phyloP scores from a whole-genome alignment of 1,140 invertebrate species.

The Bombus soroeensis region DNA sequence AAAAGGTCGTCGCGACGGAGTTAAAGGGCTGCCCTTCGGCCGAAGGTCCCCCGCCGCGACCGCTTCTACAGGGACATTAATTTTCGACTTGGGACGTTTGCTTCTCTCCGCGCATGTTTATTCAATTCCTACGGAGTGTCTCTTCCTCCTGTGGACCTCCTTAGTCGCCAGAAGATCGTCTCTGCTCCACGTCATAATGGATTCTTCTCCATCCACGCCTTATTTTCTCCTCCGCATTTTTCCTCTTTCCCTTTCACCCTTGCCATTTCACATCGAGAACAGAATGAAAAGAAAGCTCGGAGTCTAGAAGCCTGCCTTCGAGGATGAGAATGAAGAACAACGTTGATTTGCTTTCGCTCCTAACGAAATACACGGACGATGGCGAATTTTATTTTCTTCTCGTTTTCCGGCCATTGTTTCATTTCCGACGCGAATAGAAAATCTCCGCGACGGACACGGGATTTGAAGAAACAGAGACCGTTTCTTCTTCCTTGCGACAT shows the following conservation, averaged over 20 bases:
- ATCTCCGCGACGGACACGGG: not conserved
- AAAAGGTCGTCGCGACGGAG: constrained; percentile 65
- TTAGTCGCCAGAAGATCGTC: not conserved
- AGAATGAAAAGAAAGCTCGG: not conserved
- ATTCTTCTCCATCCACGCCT: constrained; percentile 57
- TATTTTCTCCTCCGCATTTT: not conserved
- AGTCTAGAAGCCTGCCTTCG: not conserved
- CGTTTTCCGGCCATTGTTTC: not conserved
- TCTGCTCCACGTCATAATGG: constrained; percentile 61
- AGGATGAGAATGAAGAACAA: no score
- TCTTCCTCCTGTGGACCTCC: constrained; percentile 36
- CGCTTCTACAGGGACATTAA: constrained; percentile 69
- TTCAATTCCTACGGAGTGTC: constrained; percentile 68
- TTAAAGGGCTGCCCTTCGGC: constrained; percentile 61
- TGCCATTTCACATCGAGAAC: not conserved
- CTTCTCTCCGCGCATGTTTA: constrained; percentile 68
- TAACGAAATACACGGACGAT: constrained; percentile 5
- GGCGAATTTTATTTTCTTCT: constrained; percentile 19
- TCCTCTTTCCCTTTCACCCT: not conserved
- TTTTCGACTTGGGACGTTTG: constrained; percentile 65
- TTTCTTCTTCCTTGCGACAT: constrained; percentile 2
- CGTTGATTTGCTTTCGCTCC: constrained; percentile 11
- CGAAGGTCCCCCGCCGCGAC: constrained; percentile 55
- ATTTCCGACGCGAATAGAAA: not conserved
- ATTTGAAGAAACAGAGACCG: not conserved